Evolutionary conservation across 2,797 vertebrate species (phyloP).

Genomic region (Basileuterus tristriatus): DNA sequence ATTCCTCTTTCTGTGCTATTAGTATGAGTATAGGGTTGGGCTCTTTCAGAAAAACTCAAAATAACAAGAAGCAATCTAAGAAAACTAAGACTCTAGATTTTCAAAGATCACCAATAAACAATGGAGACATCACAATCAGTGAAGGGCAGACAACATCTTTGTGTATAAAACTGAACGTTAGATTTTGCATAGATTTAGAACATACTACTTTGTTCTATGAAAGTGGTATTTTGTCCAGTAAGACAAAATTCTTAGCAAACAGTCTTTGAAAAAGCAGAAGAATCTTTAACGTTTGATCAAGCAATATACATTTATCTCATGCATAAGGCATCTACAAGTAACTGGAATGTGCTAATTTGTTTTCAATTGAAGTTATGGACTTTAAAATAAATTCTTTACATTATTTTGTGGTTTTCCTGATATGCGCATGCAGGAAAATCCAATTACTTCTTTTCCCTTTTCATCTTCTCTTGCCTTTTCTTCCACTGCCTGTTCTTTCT

Average conservation of each 20-base stretch:
- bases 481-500: background rate
- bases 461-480: background rate
- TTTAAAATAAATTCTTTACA: background rate
- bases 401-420: background rate
- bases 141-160: background rate
- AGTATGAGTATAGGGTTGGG: background rate
- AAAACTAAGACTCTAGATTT: background rate
- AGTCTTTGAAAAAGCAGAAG: background rate
- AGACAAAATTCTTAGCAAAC: background rate
- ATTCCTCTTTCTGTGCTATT: background rate
- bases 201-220: background rate
- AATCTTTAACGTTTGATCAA: background rate
- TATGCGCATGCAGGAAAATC: background rate
- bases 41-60: background rate
- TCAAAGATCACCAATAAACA: background rate
- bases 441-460: background rate
- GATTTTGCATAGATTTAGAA: background rate
- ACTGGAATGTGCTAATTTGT: background rate
- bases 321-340: background rate
- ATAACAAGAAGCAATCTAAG: background rate
- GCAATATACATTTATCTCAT: background rate
- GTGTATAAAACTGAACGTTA: background rate
- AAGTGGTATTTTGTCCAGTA: background rate
- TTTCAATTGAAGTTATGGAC: background rate
- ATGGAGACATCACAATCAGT: background rate